Conservation (phyloP, 2,797 vertebrate genomes). For the Pangasius krempfi region DNA sequence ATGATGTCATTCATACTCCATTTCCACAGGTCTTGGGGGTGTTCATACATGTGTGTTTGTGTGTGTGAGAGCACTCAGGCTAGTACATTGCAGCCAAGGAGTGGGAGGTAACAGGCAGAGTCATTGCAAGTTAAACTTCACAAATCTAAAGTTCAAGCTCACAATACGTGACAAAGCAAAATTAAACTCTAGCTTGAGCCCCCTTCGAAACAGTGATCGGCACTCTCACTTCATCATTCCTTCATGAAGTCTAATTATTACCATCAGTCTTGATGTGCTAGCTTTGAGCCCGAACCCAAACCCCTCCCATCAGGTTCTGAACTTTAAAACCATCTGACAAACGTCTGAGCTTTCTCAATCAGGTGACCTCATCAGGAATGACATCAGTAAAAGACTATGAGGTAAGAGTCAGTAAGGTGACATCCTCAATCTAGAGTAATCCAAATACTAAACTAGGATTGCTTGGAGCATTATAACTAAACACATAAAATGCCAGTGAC, state of each 20-base stretch:
- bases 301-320: slow-evolving; percentile 1
- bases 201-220: slow-evolving; percentile 70
- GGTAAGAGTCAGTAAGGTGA: background rate
- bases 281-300: background rate
- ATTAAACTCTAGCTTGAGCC: slow-evolving; percentile 23
- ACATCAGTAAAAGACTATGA: slow-evolving; percentile 25
- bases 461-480: background rate
- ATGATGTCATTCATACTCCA: slow-evolving; percentile 73
- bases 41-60: slow-evolving; percentile 26
- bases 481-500: slow-evolving; percentile 16
- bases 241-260: slow-evolving; percentile 20
- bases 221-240: slow-evolving; percentile 17
- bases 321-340: slow-evolving; percentile 38
- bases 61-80: background rate
- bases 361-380: slow-evolving; percentile 40
- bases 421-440: slow-evolving; percentile 12
- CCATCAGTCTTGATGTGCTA: slow-evolving; percentile 31
- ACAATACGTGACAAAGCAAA: slow-evolving; percentile 29
- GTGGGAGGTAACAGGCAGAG: background rate
- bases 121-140: background rate
- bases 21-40: slow-evolving; percentile 66
- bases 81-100: slow-evolving; percentile 9
- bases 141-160: slow-evolving; percentile 10
- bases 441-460: slow-evolving; percentile 10
- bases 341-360: slow-evolving; percentile 33